A percentile compares a stretch with the other conserved stretches of the same genome.
These are phyloP conservation scores for Novumbra hubbsi DNA, from an alignment of 2,797 vertebrate genomes.

Conservation along the genomic window DNA sequence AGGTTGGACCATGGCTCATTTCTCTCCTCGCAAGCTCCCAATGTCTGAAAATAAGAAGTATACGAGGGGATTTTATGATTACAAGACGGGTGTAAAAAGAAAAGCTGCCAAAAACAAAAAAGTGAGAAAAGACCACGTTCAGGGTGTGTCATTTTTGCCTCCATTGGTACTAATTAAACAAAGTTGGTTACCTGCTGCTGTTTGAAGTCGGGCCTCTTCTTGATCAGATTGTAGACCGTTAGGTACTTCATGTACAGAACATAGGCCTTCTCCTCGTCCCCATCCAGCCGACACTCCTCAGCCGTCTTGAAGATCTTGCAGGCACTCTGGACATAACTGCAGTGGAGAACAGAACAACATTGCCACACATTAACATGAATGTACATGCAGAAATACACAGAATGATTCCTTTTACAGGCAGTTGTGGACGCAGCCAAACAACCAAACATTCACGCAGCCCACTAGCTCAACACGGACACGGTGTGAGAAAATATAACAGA, in stretches of 20 bases:
- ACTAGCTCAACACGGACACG: too few relatives aligned
- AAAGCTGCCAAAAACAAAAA: not conserved
- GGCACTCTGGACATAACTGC: conserved; percentile 92
- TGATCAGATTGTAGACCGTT: conserved; percentile 91
- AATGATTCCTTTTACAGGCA: not conserved
- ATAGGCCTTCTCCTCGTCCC: conserved; percentile 96
- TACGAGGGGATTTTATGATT: not conserved
- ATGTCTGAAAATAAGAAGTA: not conserved
- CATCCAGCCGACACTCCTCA: conserved; percentile 89
- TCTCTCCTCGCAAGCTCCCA: not conserved
- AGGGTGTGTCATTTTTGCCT: not conserved
- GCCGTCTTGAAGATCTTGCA: conserved; percentile 96
- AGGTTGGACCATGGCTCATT: not conserved
- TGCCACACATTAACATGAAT: too few relatives aligned
- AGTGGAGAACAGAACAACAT: conserved; percentile 15
- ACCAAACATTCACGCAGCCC: too few relatives aligned
- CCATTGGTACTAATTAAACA: not conserved
- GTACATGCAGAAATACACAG: too few relatives aligned
- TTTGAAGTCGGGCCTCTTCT: conserved; percentile 93
- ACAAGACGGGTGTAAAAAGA: not conserved
- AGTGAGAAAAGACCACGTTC: not conserved
- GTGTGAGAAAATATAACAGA: too few relatives aligned
- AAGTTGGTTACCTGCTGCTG: conserved; percentile 84
- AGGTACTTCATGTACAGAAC: conserved; percentile 97
- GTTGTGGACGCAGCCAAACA: not conserved